Percentiles rank a stretch among this genome's conserved stretches.
Conservation (phyloP, 2,797 vertebrate species). For the Dendrocincla tyrannina region DNA sequence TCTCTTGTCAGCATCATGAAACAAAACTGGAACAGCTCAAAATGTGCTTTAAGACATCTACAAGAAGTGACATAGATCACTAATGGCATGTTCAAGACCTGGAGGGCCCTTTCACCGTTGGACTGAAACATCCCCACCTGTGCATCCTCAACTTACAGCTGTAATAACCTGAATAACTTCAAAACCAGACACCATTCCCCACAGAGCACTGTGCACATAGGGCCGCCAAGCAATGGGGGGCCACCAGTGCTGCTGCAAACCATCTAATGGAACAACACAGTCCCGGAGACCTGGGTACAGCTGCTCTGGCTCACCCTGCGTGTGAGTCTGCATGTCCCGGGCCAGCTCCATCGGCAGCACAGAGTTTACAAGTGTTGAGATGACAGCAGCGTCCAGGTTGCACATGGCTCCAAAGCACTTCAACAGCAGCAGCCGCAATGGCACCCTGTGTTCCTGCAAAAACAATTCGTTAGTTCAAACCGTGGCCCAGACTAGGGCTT, state of each 20-base stretch:
- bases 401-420: constrained; percentile 99
- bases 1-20: neutral
- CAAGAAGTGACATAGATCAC: neutral
- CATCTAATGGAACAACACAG: rapidly evolving
- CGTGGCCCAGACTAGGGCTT: neutral
- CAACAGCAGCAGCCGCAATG: constrained; percentile 89
- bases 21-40: neutral
- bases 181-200: neutral
- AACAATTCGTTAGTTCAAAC: neutral
- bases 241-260: neutral
- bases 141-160: neutral
- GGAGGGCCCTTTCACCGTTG: rapidly evolving
- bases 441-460: constrained; percentile 89
- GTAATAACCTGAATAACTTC: neutral
- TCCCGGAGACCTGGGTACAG: neutral
- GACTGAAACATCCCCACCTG: neutral
- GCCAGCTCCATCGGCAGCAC: constrained; percentile 97
- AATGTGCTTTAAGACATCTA: neutral
- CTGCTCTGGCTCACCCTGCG: constrained; percentile 80
- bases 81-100: neutral
- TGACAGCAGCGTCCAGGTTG: constrained; percentile 87
- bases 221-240: neutral
- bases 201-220: rapidly evolving
- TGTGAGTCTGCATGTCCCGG: constrained; percentile 93
- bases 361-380: constrained; percentile 92